Conservation (phyloP, 2,113 vertebrate genomes). For the Corynorhinus townsendii region DNA sequence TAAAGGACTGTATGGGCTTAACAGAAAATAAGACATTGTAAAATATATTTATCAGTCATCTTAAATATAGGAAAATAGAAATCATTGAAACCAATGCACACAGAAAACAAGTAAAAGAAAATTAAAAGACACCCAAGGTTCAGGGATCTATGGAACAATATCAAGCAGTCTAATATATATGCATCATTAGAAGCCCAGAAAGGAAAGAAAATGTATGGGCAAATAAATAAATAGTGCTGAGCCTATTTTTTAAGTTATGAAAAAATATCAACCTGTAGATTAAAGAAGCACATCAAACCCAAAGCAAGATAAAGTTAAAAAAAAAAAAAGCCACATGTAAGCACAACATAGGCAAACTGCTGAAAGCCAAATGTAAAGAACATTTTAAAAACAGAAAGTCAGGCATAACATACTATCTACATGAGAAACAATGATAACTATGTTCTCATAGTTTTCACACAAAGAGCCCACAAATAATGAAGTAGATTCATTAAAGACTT, state of each 20-base stretch:
- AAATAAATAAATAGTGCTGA: background rate
- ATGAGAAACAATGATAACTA: background rate
- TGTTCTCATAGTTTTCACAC: background rate
- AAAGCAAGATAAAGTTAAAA: background rate
- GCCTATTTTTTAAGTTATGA: background rate
- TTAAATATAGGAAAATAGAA: background rate
- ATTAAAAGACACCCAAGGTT: background rate
- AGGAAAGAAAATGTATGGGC: background rate
- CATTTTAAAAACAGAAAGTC: background rate
- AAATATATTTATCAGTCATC: background rate
- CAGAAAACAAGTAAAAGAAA: background rate
- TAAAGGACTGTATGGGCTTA: background rate
- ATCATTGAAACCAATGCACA: background rate
- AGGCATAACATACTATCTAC: background rate
- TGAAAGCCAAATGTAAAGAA: background rate
- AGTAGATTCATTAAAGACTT: background rate
- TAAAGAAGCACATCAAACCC: background rate
- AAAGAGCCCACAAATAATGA: background rate
- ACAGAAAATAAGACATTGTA: background rate
- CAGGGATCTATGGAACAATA: background rate
- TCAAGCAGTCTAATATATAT: background rate
- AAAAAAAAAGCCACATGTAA: background rate
- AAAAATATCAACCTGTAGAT: background rate
- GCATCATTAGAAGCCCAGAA: background rate
- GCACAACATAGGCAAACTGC: background rate